These are phyloP conservation scores for Synanceia verrucosa DNA, from an alignment of 2,797 vertebrate genomes.

Conservation along the genomic window DNA sequence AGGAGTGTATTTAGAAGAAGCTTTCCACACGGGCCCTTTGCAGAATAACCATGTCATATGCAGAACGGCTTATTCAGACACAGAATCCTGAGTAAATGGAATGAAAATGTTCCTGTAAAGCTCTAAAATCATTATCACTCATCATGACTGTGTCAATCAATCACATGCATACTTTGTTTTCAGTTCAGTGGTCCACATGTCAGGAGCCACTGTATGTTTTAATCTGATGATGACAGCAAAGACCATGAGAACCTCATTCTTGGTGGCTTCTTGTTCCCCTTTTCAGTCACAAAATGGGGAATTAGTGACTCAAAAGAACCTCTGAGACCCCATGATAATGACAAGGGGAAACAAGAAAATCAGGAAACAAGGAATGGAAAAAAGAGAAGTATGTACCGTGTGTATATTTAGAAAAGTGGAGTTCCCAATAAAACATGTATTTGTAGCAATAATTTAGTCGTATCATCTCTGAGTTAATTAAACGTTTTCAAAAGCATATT, in stretches of 20 bases:
- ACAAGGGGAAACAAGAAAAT: background rate
- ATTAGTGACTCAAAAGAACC: conserved; percentile 37
- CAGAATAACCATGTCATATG: background rate
- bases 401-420: background rate
- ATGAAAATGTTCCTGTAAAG: background rate
- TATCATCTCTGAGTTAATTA: background rate
- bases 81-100: background rate
- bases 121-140: too few relatives aligned
- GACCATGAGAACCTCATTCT: background rate
- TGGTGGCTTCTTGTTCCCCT: conserved; percentile 37
- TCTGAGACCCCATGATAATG: background rate
- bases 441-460: background rate
- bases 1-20: conserved; percentile 63
- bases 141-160: too few relatives aligned
- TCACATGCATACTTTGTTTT: too few relatives aligned
- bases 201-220: too few relatives aligned
- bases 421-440: background rate
- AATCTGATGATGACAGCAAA: background rate
- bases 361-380: background rate
- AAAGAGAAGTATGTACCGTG: conserved; percentile 3
- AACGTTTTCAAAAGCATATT: background rate
- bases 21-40: conserved; percentile 28
- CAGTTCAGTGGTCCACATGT: too few relatives aligned
- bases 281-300: conserved; percentile 47
- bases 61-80: background rate